Evolutionary conservation across 2,797 vertebrate species (phyloP), one percentile per base, ranked within the genome.

Genomic region (Rhinophrynus dorsalis): DNA sequence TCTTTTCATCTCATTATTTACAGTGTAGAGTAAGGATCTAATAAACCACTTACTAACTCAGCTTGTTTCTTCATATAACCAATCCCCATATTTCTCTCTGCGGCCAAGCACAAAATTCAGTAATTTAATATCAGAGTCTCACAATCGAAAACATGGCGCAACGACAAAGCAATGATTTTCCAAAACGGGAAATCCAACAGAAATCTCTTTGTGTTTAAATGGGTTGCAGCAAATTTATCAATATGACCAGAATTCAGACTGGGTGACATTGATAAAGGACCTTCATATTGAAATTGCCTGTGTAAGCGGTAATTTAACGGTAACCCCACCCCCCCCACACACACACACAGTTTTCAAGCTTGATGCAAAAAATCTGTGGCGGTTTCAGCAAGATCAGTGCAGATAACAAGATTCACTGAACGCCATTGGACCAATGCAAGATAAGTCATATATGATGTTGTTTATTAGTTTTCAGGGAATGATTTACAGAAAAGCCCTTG

Each of bases 211-310:
- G 6, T 44, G 40, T 44, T 15, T 44, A 44, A 8, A 44, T 5
- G 40, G 42, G 24, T 27, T 30, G 29, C 21, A 50, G 48, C 13
- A 47, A 56, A 71, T 55, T 37, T 47, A 71, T 71, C 68, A 71
- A 62, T 44, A 63, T 64, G 38, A 57, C 32, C 10, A 21, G 40
- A 20, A 29, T 48, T 57, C 42, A 57, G 17, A 63, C 29, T 29
- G 12, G 5, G 2, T 64, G 51, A 71, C 60, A 58, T 64, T 71
- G 60, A 64, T 57, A 64, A 64, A 71, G 38, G 68, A 51, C 68
- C 60, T 71, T 64, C 68, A 40, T 44, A 20, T 57, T 29, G 29
- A 42, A 54, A 72, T 65, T 18, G 60, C 52, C 59, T 50, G 42
- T 23, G 68, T 70, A 70, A 63, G 59, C 58, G 38, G 51, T 56